Evolutionary conservation across 2,888 invertebrate species (phyloP).

Genomic region (Ophraella communa): DNA sequence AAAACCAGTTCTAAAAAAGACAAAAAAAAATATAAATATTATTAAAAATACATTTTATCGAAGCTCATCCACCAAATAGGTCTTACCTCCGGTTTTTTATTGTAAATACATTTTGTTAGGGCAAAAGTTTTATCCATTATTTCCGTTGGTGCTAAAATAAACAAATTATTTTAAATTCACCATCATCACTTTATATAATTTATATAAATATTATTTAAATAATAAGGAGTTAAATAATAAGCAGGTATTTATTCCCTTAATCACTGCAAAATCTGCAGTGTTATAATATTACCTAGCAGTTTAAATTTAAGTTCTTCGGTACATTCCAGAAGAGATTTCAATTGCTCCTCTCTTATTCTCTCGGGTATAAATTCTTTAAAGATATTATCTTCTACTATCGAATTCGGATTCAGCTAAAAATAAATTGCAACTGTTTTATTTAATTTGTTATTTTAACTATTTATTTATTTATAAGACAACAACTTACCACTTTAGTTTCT

Average conservation of each 20-base stretch:
- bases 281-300: neutral
- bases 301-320: neutral
- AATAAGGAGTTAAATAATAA: no score
- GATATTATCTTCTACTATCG: neutral
- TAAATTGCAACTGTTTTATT: no score
- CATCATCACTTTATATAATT: neutral
- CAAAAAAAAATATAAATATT: no score
- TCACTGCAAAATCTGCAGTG: no score
- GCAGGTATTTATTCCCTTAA: no score
- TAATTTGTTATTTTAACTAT: no score
- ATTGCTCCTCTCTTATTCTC: neutral
- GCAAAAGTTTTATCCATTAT: neutral
- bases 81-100: neutral
- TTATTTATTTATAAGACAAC: no score
- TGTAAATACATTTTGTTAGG: neutral
- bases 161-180: neutral
- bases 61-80: no score
- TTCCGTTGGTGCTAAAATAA: neutral
- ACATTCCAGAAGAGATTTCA: neutral
- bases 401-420: neutral
- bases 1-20: no score
- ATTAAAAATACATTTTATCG: no score
- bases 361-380: neutral
- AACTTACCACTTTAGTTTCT: neutral
- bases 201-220: no score